A percentile compares a stretch with the other conserved stretches of the same genome.
Evolutionary conservation across 2,797 vertebrate genomes (phyloP).

Genomic region (Arrhamphus sclerolepis): DNA sequence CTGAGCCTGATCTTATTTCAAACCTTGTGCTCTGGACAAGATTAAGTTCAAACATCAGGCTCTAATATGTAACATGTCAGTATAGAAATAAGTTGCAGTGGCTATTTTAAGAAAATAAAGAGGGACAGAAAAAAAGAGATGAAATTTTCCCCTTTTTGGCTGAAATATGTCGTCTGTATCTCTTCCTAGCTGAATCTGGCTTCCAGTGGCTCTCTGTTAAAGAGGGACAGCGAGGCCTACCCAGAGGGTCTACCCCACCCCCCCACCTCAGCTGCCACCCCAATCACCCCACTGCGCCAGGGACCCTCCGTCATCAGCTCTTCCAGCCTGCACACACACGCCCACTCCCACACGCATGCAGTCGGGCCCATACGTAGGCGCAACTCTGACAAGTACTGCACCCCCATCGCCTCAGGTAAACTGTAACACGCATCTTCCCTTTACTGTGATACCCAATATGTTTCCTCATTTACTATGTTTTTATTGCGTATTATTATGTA

Average conservation of each 20-base stretch:
- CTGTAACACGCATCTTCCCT: neutral
- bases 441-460: neutral
- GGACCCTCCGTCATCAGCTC: constrained; percentile 97
- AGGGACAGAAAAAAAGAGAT: too few species aligned
- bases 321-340: constrained; percentile 86
- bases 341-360: constrained; percentile 80
- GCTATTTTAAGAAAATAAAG: neutral
- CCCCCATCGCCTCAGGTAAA: constrained; percentile 96
- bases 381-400: constrained; percentile 98
- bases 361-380: constrained; percentile 94
- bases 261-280: constrained; percentile 93
- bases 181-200: constrained; percentile 88
- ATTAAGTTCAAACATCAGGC: too few species aligned
- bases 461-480: too few species aligned
- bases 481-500: neutral
- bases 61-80: too few species aligned
- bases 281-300: constrained; percentile 94
- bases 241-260: constrained; percentile 95
- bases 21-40: neutral
- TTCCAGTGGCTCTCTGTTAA: constrained; percentile 90
- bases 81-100: neutral
- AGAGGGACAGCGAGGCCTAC: constrained; percentile 92
- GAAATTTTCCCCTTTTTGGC: neutral
- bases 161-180: neutral
- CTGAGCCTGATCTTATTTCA: constrained; percentile 4